Evolutionary conservation across 2,888 invertebrate genomes (phyloP).

Genomic region (Argyra leucocephala): DNA sequence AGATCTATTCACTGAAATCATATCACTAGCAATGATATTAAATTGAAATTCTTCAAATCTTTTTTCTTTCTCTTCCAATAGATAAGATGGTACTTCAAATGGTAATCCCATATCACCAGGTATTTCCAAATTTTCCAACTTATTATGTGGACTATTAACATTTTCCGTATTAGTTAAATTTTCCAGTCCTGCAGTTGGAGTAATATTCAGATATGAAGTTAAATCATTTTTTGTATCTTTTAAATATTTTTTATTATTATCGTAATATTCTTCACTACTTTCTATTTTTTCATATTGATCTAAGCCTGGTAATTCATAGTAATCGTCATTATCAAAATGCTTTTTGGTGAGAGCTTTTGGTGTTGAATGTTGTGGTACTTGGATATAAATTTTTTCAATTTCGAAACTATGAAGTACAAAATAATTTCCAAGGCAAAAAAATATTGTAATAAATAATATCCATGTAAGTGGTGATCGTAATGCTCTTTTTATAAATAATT

Average conservation of each 20-base stretch:
- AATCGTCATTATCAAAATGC: no score
- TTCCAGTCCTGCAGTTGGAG: no score
- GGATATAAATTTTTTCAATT: background rate
- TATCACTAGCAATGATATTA: background rate
- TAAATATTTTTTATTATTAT: no score
- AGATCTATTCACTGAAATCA: background rate
- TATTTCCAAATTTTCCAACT: background rate
- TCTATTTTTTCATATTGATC: no score
- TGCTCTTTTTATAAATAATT: background rate
- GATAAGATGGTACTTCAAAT: background rate
- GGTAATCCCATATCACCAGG: background rate
- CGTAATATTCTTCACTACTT: no score
- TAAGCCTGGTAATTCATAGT: no score
- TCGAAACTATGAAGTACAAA: background rate
- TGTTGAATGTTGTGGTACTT: no score
- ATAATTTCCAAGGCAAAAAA: background rate
- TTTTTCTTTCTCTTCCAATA: background rate
- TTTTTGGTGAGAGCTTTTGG: no score
- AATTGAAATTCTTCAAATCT: constrained; percentile 2
- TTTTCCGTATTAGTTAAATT: no score
- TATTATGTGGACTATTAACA: no score
- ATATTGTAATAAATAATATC: background rate
- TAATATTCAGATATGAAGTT: no score
- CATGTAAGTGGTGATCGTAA: background rate
- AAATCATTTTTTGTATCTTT: no score